Evolutionary conservation across 2,113 vertebrate species (phyloP).

Genomic region (Anolis carolinensis): DNA sequence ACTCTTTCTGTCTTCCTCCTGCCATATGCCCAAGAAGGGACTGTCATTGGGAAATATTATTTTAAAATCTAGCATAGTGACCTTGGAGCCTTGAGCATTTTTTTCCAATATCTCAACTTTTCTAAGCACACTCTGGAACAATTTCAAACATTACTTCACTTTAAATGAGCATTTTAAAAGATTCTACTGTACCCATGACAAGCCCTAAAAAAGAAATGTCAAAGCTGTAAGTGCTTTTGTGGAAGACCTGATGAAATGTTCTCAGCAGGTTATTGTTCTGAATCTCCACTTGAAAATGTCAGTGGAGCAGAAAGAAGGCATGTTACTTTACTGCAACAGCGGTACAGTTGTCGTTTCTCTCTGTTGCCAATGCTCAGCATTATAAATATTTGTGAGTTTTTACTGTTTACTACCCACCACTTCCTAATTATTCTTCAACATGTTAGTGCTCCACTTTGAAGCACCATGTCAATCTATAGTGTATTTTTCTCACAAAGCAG

Average conservation of each 20-base stretch:
- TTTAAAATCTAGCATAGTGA: not conserved
- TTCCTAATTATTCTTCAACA: not conserved
- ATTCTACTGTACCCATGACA: slow-evolving; percentile 20
- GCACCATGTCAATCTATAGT: not conserved
- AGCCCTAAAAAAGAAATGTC: slow-evolving; percentile 45
- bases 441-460: slow-evolving; percentile 8
- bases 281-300: slow-evolving; percentile 14
- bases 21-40: not conserved
- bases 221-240: slow-evolving; percentile 1
- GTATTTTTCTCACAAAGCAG: not conserved
- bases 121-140: not conserved
- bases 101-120: not conserved
- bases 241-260: slow-evolving; percentile 16
- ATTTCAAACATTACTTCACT: slow-evolving; percentile 28
- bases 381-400: not conserved
- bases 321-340: not conserved
- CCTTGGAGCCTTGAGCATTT: not conserved
- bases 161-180: slow-evolving; percentile 31
- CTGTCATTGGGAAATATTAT: not conserved
- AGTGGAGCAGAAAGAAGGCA: not conserved
- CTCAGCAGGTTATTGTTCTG: slow-evolving; percentile 23
- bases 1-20: not conserved
- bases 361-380: slow-evolving; percentile 15
- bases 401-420: not conserved
- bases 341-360: not conserved